These are phyloP conservation scores for Triplophysa tibetana DNA, from an alignment of 2,113 vertebrate genomes.

Conservation along the genomic window DNA sequence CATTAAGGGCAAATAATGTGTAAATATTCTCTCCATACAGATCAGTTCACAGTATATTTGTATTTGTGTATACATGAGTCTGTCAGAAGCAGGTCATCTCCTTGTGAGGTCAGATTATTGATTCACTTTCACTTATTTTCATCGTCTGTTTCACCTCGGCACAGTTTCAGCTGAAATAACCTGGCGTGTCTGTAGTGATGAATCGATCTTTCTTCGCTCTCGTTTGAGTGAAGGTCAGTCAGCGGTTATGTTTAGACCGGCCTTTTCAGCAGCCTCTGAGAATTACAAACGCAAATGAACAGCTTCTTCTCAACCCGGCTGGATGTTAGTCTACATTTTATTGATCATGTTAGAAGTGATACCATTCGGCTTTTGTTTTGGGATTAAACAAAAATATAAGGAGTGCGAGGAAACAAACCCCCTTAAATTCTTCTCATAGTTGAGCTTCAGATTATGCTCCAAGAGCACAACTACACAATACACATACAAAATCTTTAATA, in stretches of 20 bases:
- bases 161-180: neutral
- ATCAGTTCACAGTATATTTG: too few relatives aligned
- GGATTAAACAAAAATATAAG: too few relatives aligned
- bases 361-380: too few relatives aligned
- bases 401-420: too few relatives aligned
- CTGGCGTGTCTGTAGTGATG: neutral
- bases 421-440: too few relatives aligned
- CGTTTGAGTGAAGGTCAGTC: neutral
- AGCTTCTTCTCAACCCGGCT: neutral
- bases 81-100: neutral
- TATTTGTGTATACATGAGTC: too few relatives aligned
- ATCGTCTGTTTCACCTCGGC: neutral
- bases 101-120: constrained; percentile 4
- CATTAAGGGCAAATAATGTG: too few relatives aligned
- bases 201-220: constrained; percentile 10
- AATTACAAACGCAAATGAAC: neutral
- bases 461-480: too few relatives aligned
- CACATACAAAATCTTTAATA: too few relatives aligned
- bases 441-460: too few relatives aligned
- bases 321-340: neutral
- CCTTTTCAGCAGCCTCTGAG: neutral
- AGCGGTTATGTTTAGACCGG: constrained; percentile 5
- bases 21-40: too few relatives aligned
- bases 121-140: neutral
- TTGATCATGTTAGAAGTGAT: too few relatives aligned